Conservation (phyloP, 1,140 invertebrate species). For the Aricia agestis region DNA sequence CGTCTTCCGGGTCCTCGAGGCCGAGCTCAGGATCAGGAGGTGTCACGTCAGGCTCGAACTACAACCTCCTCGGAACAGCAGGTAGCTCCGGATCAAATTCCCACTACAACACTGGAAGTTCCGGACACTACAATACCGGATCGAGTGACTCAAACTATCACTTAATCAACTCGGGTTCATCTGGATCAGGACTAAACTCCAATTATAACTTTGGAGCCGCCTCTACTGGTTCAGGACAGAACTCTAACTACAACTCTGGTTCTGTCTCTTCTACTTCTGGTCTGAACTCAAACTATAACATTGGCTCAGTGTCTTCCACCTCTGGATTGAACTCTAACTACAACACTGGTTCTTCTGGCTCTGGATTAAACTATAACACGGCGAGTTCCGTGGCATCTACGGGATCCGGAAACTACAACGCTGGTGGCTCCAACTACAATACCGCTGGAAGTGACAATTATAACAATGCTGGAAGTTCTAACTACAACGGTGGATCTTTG, state of each 20-base stretch:
- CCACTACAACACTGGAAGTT: constrained; percentile 25
- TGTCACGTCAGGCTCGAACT: constrained; percentile 8
- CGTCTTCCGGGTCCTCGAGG: constrained; percentile 9
- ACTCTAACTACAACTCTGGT: constrained; percentile 2
- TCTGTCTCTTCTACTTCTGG: neutral
- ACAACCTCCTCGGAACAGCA: constrained; percentile 21
- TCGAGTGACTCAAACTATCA: neutral
- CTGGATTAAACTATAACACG: neutral
- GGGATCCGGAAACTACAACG: neutral
- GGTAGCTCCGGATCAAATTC: constrained; percentile 21
- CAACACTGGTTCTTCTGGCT: neutral
- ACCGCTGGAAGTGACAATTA: neutral
- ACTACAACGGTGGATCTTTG: constrained; percentile 5
- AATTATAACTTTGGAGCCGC: constrained; percentile 8
- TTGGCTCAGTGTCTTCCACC: neutral
- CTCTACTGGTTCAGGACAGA: neutral
- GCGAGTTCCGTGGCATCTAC: neutral
- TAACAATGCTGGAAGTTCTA: neutral
- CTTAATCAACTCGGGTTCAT: constrained; percentile 2
- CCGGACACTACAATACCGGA: constrained; percentile 17
- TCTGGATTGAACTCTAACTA: constrained; percentile 11
- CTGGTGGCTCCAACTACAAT: neutral
- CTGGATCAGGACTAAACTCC: constrained; percentile 21
- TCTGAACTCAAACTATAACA: constrained; percentile 1
- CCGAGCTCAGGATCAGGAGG: constrained; percentile 11